A percentile compares a stretch with the other conserved stretches of the same genome.
phyloP scores from a whole-genome alignment of 2,113 vertebrate genomes.

The Elgaria multicarinata region DNA sequence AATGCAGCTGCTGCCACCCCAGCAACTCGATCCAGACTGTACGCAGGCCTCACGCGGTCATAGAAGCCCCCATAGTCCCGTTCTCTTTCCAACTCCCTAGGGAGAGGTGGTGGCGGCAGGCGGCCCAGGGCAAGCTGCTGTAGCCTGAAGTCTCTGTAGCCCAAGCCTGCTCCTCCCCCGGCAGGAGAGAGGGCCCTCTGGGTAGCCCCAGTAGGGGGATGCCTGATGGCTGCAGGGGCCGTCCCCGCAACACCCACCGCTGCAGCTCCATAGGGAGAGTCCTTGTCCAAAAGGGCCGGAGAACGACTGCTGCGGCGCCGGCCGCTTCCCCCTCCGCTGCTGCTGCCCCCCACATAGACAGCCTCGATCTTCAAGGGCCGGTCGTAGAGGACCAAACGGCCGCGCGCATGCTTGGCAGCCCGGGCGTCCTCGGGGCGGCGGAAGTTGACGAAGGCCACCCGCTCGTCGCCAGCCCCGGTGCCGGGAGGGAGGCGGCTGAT shows the following conservation, averaged over 20 bases:
- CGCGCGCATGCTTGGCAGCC: constrained; percentile 92
- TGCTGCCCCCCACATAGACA: constrained; percentile 82
- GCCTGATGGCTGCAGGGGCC: constrained; percentile 80
- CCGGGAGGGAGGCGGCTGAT: constrained; percentile 86
- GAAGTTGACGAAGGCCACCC: constrained; percentile 95
- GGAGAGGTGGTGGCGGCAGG: constrained; percentile 89
- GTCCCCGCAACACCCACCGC: constrained; percentile 73
- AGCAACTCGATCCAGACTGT: constrained; percentile 83
- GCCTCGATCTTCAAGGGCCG: constrained; percentile 94
- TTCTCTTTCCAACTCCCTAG: constrained; percentile 90
- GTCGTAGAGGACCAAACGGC: constrained; percentile 92
- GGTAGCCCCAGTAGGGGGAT: constrained; percentile 69
- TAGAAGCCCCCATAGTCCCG: constrained; percentile 90
- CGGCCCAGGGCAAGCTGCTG: constrained; percentile 94
- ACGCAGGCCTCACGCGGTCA: constrained; percentile 88
- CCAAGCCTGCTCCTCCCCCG: constrained; percentile 81
- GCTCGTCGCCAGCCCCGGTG: constrained; percentile 79
- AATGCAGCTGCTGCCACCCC: constrained; percentile 82
- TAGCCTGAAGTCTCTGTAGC: constrained; percentile 92
- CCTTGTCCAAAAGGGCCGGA: constrained; percentile 85
- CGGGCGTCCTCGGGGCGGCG: constrained; percentile 92
- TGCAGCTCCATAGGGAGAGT: constrained; percentile 66
- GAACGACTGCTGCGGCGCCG: constrained; percentile 89
- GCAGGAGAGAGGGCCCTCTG: constrained; percentile 88
- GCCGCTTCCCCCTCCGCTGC: constrained; percentile 69